Evolutionary conservation across 30 jellyfish, hydroid and myxozoan species (phyloP).

Genomic region (Pseudorhiza aurosa): DNA sequence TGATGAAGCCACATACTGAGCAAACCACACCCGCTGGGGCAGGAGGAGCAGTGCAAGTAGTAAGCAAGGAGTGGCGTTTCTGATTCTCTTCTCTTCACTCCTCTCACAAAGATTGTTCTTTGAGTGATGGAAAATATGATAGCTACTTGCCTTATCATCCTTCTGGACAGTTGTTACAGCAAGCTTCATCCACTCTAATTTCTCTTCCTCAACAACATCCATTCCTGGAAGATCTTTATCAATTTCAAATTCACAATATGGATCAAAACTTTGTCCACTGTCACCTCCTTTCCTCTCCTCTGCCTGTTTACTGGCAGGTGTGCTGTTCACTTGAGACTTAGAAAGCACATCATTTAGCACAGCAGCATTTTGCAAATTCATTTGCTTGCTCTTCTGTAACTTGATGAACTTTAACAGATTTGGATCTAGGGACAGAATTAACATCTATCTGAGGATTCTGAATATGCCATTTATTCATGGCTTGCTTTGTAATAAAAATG

Average conservation of each 20-base stretch:
- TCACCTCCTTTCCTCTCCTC: background rate
- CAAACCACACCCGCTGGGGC: no score
- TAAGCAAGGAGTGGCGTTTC: no score
- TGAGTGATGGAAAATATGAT: background rate
- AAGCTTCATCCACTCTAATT: conserved; percentile 84
- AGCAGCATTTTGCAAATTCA: background rate
- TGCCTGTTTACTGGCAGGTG: background rate
- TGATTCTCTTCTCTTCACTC: no score
- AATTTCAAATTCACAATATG: conserved; percentile 72
- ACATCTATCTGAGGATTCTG: no score
- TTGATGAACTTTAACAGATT: conserved; percentile 5
- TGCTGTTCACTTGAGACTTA: background rate
- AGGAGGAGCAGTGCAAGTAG: no score
- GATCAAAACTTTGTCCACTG: conserved; percentile 34
- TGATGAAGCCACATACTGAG: no score
- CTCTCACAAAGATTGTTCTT: no score
- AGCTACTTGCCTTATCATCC: conserved; percentile 1
- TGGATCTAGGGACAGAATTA: conserved; percentile 38
- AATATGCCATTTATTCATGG: no score
- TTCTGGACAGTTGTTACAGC: conserved; percentile 1
- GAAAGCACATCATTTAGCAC: background rate
- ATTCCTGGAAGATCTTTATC: conserved; percentile 71
- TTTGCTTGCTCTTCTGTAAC: conserved; percentile 18
- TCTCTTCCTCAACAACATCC: conserved; percentile 80
- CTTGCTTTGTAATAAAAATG: no score